Base-by-base conservation (phyloP, 2,113 vertebrate genomes). In the Isichthys henryi region DNA sequence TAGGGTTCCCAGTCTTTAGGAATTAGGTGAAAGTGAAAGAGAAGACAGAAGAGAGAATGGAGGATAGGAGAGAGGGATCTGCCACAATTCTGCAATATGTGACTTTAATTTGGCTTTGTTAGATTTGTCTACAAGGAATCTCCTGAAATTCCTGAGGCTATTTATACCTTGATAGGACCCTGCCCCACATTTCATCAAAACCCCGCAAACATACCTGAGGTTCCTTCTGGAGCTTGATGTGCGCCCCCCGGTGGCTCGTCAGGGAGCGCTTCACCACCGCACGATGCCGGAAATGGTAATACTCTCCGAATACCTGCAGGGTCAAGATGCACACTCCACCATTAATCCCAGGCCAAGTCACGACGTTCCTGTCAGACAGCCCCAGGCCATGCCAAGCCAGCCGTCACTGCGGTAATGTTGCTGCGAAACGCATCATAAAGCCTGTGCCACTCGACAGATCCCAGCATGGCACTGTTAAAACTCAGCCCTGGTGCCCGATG, bases 281-380 rank as follows among this genome's bases (percentile, higher is more conserved):
- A 0, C 93, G 94, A 93, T 99, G 98, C 94, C 95, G 95, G 90
- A 99, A 98, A 94, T 99, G 97, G 96, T 98, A 99, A 95, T 98
- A 98, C 95, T 98, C 95, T 0, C 96, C 97, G 9, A 99, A 97
- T 93, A 99, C 97, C 98, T 99, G 95, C 90, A 93, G 91, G 35
- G 88, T 90, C 93, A 93, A 90, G 83, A 50, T 17, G 77, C 23
- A 82, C 58, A 88, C 77, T 62, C 50, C 23, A 23, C 43, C 45
- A 50, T 49, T 86, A 86, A 50, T 9, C 7, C 23, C 8, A 86
- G 43, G 21, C 48, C 45, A 50, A 3, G 6, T 23, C 46, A 50
- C 15, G 13, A 3, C 8, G 6, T 31, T 50, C 49, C 27, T 48
- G 10, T 84, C 45, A 23, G 45, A 10, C 82, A 84, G 82, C 45